These are phyloP conservation scores for Zapornia atra DNA, from an alignment of 2,113 vertebrate species.

Conservation along the genomic window DNA sequence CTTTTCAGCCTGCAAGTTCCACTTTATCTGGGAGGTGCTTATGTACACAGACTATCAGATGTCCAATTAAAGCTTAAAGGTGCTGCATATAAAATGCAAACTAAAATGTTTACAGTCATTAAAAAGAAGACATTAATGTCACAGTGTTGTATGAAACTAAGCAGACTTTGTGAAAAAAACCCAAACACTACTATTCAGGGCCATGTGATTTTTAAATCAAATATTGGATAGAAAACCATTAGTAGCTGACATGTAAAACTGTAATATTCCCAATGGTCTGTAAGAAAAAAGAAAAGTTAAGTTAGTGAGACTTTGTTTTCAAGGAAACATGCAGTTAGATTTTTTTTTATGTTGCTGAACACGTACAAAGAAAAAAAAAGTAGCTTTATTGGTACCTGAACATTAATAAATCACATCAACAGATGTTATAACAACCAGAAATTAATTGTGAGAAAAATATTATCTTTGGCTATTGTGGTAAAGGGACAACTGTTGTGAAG, in stretches of 20 bases:
- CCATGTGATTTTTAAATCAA: slow-evolving; percentile 45
- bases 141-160: slow-evolving; percentile 35
- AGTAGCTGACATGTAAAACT: slow-evolving; percentile 26
- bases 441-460: slow-evolving; percentile 1
- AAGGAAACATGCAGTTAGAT: background rate
- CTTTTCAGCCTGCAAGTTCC: slow-evolving; percentile 42
- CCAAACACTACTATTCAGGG: slow-evolving; percentile 20
- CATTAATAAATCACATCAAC: slow-evolving; percentile 9
- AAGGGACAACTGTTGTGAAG: background rate
- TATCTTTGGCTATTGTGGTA: background rate
- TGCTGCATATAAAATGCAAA: slow-evolving; percentile 63
- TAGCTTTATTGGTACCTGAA: background rate
- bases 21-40: slow-evolving; percentile 55
- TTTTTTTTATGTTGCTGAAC: background rate
- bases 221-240: slow-evolving; percentile 26
- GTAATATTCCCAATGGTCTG: slow-evolving; percentile 29
- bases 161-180: slow-evolving; percentile 4
- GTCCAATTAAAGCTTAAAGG: slow-evolving; percentile 65
- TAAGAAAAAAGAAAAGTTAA: slow-evolving; percentile 6
- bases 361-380: background rate
- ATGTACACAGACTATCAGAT: slow-evolving; percentile 63
- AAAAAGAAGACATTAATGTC: slow-evolving; percentile 64
- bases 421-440: slow-evolving; percentile 9
- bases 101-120: slow-evolving; percentile 61
- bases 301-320: background rate